Evolutionary conservation across 2,888 invertebrate genomes (phyloP).

Genomic region (Amphiduros pacificus): DNA sequence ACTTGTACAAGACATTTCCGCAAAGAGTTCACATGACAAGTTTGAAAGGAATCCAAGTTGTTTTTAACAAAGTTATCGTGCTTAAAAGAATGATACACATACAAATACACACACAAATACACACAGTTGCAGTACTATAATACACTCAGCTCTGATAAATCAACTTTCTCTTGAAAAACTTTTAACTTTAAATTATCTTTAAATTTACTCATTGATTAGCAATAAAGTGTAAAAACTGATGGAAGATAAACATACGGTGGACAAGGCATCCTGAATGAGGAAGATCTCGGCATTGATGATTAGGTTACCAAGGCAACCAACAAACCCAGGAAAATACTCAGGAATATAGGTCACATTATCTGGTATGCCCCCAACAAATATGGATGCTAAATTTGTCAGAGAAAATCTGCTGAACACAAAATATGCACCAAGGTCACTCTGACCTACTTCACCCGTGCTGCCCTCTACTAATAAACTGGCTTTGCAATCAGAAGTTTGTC

Average conservation of each 20-base stretch:
- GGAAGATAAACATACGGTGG: slow-evolving; percentile 9
- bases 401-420: slow-evolving; percentile 9
- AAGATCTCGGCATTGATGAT: not conserved
- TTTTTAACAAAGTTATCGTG: no score
- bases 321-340: not conserved
- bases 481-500: slow-evolving; percentile 11
- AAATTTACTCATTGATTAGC: no score
- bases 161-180: no score
- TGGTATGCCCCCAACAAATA: slow-evolving; percentile 14
- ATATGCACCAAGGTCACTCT: slow-evolving; percentile 5
- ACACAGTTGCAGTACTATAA: no score
- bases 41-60: no score
- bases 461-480: slow-evolving; percentile 6
- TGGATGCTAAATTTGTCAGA: not conserved
- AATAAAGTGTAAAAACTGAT: no score
- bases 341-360: not conserved
- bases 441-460: not conserved
- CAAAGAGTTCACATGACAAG: no score
- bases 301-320: slow-evolving; percentile 7
- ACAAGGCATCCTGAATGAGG: not conserved
- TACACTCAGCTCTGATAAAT: no score
- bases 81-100: no score
- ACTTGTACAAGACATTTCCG: no score
- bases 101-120: no score
- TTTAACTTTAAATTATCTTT: not conserved